A percentile compares a stretch with the other conserved stretches of the same genome.
Conservation (phyloP, 2,797 vertebrate species). For the Numenius phaeopus region DNA sequence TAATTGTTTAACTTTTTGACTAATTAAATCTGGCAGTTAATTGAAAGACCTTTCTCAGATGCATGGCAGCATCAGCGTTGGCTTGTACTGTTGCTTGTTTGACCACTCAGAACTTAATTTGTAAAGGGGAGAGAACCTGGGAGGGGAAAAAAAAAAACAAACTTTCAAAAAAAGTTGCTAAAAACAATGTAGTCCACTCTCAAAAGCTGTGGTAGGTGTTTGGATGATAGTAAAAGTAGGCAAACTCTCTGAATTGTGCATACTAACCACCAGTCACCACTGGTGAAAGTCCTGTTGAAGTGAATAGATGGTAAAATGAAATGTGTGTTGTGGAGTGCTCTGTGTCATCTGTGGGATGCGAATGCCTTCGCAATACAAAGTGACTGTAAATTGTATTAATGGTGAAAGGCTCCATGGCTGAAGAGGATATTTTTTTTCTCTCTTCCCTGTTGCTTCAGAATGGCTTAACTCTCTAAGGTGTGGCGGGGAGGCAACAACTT, state of each 20-base stretch:
- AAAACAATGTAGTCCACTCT: neutral
- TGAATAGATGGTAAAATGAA: neutral
- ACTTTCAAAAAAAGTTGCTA: neutral
- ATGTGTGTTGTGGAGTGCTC: no score
- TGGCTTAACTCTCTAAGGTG: neutral
- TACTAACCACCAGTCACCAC: neutral
- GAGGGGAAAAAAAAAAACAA: neutral
- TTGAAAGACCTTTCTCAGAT: neutral
- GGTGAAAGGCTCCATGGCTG: neutral
- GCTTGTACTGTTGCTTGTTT: neutral
- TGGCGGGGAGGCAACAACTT: neutral
- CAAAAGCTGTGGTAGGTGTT: neutral
- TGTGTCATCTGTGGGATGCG: rapidly evolving
- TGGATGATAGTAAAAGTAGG: neutral
- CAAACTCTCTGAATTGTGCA: neutral
- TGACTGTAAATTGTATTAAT: neutral
- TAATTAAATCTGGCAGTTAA: neutral
- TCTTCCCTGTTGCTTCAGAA: neutral
- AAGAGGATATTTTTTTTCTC: neutral
- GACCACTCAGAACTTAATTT: neutral
- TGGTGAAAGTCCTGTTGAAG: neutral
- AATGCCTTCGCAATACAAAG: neutral
- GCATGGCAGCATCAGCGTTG: neutral
- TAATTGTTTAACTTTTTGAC: neutral
- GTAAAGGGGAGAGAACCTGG: neutral